Percentiles rank a stretch among this genome's conserved stretches.
Evolutionary conservation across 2,113 vertebrate genomes (phyloP).

Genomic region (Fulmarus glacialis): DNA sequence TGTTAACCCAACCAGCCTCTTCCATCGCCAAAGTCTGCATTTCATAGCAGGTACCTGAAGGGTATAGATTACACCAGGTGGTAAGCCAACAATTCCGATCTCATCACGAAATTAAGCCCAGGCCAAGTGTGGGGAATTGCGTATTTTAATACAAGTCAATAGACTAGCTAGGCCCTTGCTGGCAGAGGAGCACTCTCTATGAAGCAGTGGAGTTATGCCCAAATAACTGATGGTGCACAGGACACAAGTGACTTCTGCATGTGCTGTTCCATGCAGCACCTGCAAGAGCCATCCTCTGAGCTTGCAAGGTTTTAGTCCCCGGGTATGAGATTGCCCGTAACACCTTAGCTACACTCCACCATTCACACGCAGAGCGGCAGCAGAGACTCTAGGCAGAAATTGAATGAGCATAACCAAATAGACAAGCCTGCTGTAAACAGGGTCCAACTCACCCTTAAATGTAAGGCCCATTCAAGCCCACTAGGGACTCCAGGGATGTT

Average conservation of each 20-base stretch:
- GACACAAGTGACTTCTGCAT: neutral
- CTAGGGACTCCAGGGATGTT: neutral
- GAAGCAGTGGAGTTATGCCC: neutral
- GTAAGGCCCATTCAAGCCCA: neutral
- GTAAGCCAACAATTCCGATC: neutral
- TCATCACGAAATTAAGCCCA: neutral
- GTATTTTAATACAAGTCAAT: neutral
- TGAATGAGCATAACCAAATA: neutral
- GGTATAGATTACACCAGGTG: neutral
- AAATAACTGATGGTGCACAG: neutral
- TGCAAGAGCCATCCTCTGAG: neutral
- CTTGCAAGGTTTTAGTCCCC: neutral
- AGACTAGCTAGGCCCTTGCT: neutral
- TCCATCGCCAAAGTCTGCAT: neutral
- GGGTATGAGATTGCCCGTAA: neutral
- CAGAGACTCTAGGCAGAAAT: neutral
- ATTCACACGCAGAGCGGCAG: neutral
- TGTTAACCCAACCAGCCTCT: neutral
- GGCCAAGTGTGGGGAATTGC: neutral
- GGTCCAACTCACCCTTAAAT: neutral
- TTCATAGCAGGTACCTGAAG: constrained; percentile 7
- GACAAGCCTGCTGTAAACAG: neutral
- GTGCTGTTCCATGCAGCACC: neutral
- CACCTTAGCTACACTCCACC: neutral
- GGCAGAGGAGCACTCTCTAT: neutral